Evolutionary conservation across 2,888 invertebrate species (phyloP).

Genomic region (Synergus laeviventris): DNA sequence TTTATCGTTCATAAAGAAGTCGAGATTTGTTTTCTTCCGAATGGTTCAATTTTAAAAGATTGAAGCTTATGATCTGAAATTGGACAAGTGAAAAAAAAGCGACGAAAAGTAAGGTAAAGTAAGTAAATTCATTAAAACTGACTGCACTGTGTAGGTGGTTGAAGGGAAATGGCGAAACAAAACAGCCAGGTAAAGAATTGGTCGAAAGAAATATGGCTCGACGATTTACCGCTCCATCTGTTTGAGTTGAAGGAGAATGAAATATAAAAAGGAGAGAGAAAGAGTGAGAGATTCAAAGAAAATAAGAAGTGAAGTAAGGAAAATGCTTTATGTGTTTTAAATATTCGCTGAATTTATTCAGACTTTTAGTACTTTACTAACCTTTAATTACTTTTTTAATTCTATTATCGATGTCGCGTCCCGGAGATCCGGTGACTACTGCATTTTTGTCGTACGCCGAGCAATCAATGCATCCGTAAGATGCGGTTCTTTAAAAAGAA

Average conservation of each 20-base stretch:
- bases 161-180: constrained; percentile 26
- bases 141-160: background rate
- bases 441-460: background rate
- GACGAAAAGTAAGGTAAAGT: background rate
- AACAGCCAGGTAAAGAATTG: constrained; percentile 21
- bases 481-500: background rate
- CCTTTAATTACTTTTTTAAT: constrained; percentile 36
- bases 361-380: constrained; percentile 16
- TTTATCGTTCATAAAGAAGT: no score
- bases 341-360: constrained; percentile 34
- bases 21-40: background rate
- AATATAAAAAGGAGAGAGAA: constrained; percentile 3
- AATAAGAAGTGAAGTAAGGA: background rate
- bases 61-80: background rate
- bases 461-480: background rate
- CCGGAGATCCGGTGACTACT: background rate
- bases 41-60: background rate
- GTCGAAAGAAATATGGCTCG: constrained; percentile 31
- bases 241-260: constrained; percentile 6
- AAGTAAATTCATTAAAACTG: constrained; percentile 30
- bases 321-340: constrained; percentile 39
- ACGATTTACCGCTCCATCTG: constrained; percentile 17
- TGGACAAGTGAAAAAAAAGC: background rate
- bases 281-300: background rate
- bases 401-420: background rate